Evolutionary conservation across 2,113 vertebrate genomes (phyloP).

Genomic region (Sitta europaea): DNA sequence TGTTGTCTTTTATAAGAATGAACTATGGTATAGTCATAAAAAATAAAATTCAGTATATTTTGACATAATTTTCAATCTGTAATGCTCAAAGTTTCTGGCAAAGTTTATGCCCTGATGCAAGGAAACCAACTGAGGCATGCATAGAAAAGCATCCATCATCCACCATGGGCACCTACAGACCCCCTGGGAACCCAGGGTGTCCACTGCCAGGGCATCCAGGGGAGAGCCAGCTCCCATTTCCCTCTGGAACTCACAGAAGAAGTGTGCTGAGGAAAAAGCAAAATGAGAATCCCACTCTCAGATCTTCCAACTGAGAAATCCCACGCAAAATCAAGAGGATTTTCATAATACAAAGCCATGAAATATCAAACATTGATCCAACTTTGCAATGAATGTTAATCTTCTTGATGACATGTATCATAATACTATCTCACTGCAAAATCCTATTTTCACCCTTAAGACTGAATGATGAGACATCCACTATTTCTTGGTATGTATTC

Average conservation of each 20-base stretch:
- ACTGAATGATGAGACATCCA: not conserved
- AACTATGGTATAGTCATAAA: not conserved
- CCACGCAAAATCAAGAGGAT: not conserved
- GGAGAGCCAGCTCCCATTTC: not conserved
- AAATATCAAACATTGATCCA: not conserved
- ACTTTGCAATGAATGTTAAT: not conserved
- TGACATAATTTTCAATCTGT: not conserved
- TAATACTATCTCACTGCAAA: not conserved
- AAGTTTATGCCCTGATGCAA: not conserved
- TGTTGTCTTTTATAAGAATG: not conserved
- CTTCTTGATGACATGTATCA: not conserved
- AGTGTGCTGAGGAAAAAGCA: not conserved
- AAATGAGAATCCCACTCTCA: not conserved
- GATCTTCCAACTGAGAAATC: not conserved
- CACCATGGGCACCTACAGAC: not conserved
- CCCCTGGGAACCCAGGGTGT: rapidly evolving
- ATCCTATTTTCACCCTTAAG: not conserved
- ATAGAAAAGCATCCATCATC: not conserved
- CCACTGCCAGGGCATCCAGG: rapidly evolving
- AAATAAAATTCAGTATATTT: not conserved
- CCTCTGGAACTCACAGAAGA: not conserved
- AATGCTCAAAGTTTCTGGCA: not conserved
- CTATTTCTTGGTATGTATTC: not conserved
- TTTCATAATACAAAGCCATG: not conserved
- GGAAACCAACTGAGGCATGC: not conserved